These are phyloP conservation scores for Synanthedon myopaeformis DNA, from an alignment of 2,888 invertebrate genomes.

Conservation along the genomic window DNA sequence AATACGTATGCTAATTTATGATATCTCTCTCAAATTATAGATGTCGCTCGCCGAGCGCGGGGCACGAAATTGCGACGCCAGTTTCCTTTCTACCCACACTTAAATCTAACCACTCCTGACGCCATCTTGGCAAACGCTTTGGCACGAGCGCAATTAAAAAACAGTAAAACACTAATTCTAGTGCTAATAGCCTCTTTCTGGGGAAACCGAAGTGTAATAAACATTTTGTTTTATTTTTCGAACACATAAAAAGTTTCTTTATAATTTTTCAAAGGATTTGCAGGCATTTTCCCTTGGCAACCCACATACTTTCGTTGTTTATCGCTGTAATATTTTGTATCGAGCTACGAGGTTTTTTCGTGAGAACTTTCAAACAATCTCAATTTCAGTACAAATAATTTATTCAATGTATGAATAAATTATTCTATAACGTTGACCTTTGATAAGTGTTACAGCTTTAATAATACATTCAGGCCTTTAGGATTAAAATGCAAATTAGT, in stretches of 20 bases:
- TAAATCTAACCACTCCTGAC: constrained; percentile 12
- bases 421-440: background rate
- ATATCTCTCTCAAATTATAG: constrained; percentile 61
- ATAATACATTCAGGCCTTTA: background rate
- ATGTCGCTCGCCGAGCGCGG: constrained; percentile 38
- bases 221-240: background rate
- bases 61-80: constrained; percentile 48
- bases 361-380: too few species aligned
- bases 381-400: too few species aligned
- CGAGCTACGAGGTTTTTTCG: too few species aligned
- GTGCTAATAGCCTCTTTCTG: constrained; percentile 30
- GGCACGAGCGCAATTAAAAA: constrained; percentile 36
- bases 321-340: too few species aligned
- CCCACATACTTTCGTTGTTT: too few species aligned
- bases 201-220: background rate
- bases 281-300: too few species aligned
- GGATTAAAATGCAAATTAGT: constrained; percentile 1
- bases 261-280: too few species aligned
- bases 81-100: constrained; percentile 18
- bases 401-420: background rate
- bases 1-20: constrained; percentile 69
- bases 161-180: constrained; percentile 15
- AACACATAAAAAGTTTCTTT: background rate
- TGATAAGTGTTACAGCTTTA: background rate
- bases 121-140: constrained; percentile 59